Conservation (phyloP, 2,797 vertebrate genomes). For the Melanotaenia boesemani region DNA sequence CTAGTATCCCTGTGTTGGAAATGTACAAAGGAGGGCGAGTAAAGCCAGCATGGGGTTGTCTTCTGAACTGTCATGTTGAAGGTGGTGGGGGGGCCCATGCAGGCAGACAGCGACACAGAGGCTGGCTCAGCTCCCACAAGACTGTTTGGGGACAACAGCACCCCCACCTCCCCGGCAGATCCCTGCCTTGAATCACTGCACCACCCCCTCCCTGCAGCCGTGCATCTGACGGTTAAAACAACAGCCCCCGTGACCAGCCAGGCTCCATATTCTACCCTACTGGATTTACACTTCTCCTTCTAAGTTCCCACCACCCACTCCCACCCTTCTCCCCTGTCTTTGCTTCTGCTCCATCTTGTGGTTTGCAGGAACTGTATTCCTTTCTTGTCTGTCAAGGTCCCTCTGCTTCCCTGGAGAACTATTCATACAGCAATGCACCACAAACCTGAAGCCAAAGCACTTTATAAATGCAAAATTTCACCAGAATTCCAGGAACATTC, state of each 20-base stretch:
- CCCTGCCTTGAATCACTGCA: slow-evolving; percentile 42
- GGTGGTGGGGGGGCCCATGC: slow-evolving; percentile 71
- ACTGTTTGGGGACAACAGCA: slow-evolving; percentile 73
- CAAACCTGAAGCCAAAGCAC: not conserved
- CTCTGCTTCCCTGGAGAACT: slow-evolving; percentile 19
- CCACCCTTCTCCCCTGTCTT: slow-evolving; percentile 13
- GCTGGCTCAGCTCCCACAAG: slow-evolving; percentile 74
- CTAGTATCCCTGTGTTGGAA: slow-evolving; percentile 81
- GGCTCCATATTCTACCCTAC: slow-evolving; percentile 68
- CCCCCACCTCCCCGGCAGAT: slow-evolving; percentile 7
- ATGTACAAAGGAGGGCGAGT: slow-evolving; percentile 74
- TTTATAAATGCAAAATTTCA: not conserved
- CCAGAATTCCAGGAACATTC: not conserved
- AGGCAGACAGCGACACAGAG: slow-evolving; percentile 74
- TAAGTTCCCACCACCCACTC: slow-evolving; percentile 31
- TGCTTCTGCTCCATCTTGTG: slow-evolving; percentile 6
- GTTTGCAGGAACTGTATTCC: not conserved
- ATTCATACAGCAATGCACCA: not conserved
- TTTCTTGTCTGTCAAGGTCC: not conserved
- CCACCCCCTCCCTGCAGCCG: slow-evolving; percentile 52
- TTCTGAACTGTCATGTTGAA: slow-evolving; percentile 77
- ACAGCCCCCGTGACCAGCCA: slow-evolving; percentile 74
- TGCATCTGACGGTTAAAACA: slow-evolving; percentile 76
- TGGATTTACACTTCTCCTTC: slow-evolving; percentile 70
- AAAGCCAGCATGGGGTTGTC: slow-evolving; percentile 80